phyloP scores from a whole-genome alignment of 2,797 vertebrate species.

The Eremophila alpestris region DNA sequence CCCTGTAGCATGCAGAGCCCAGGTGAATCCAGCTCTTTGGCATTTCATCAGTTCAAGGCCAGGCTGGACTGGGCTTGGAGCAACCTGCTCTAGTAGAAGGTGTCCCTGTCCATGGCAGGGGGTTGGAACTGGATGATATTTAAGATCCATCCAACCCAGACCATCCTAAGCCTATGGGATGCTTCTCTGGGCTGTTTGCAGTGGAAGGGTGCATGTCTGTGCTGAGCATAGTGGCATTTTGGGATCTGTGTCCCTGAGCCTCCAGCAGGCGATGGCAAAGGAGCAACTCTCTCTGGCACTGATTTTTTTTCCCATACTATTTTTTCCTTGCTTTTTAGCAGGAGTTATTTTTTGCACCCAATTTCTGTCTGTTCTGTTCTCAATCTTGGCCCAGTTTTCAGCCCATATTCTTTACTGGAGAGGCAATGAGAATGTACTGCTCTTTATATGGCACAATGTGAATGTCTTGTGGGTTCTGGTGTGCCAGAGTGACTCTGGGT shows the following conservation, averaged over 20 bases:
- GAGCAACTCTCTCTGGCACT: background rate
- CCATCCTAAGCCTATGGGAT: background rate
- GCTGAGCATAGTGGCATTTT: background rate
- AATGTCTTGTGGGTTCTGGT: background rate
- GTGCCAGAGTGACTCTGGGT: background rate
- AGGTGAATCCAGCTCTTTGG: background rate
- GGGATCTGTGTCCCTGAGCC: background rate
- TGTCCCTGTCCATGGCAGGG: background rate
- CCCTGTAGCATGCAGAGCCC: background rate
- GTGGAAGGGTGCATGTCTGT: background rate
- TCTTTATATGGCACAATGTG: background rate
- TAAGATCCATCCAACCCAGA: background rate
- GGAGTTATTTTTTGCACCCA: background rate
- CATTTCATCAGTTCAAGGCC: background rate
- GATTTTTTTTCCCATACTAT: background rate
- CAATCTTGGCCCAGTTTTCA: conserved; percentile 2
- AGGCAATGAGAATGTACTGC: background rate
- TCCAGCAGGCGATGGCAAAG: fast-evolving
- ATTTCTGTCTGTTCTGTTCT: background rate
- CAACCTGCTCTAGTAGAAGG: background rate
- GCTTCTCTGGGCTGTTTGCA: background rate
- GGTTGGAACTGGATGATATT: background rate
- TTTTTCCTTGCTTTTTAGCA: background rate
- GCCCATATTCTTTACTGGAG: conserved; percentile 1
- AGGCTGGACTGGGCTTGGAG: background rate